Percentiles rank a stretch among this genome's conserved stretches.
These are phyloP conservation scores for Ostrea edulis DNA, from an alignment of 1,140 invertebrate species.

Conservation along the genomic window DNA sequence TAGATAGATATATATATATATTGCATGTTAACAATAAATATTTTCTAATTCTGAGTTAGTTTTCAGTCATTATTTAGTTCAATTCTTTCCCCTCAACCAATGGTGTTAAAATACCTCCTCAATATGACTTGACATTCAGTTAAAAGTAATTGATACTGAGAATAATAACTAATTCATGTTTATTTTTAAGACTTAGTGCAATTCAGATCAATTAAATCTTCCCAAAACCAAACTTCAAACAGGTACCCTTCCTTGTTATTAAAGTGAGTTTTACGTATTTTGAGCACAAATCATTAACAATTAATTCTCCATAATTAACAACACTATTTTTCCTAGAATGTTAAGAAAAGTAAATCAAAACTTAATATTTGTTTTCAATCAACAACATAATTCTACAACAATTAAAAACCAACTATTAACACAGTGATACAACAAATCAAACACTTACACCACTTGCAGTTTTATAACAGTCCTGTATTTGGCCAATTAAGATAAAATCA, in stretches of 20 bases:
- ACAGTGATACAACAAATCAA: not conserved
- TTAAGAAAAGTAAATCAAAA: not conserved
- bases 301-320: not conserved
- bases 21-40: too few species aligned
- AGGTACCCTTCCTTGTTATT: not conserved
- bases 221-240: not conserved
- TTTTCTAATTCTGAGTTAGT: too few species aligned
- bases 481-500: not conserved
- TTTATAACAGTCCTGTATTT: constrained; percentile 13
- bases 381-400: not conserved
- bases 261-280: not conserved
- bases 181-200: not conserved
- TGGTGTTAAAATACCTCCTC: not conserved
- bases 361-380: not conserved
- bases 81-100: not conserved
- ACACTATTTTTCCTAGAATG: not conserved
- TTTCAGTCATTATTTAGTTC: too few species aligned
- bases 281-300: not conserved
- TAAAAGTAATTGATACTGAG: not conserved
- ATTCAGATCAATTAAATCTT: not conserved
- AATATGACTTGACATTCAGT: not conserved
- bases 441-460: constrained; percentile 11
- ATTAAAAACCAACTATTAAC: not conserved
- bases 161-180: not conserved
- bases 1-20: too few species aligned